These are phyloP conservation scores for Thaleichthys pacificus DNA, from an alignment of 2,797 vertebrate species.

Conservation along the genomic window DNA sequence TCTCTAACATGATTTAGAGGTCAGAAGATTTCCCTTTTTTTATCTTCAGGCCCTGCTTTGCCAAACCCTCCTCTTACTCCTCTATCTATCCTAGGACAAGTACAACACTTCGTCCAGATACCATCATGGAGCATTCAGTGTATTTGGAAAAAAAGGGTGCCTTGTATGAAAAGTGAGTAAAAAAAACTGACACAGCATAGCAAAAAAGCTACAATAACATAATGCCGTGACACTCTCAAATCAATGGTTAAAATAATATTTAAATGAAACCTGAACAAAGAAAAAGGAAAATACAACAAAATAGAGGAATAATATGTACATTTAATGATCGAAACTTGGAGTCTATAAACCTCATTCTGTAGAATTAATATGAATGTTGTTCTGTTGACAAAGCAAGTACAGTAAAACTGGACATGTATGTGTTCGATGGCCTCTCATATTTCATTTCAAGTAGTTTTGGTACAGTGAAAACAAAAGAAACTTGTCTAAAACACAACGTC, in stretches of 20 bases:
- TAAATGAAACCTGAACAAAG: constrained; percentile 58
- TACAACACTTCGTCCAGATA: constrained; percentile 64
- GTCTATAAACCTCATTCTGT: constrained; percentile 55
- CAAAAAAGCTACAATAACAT: constrained; percentile 41
- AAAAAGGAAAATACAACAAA: constrained; percentile 39
- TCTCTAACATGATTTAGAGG: constrained; percentile 55
- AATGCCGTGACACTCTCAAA: constrained; percentile 45
- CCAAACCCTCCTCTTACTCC: constrained; percentile 25
- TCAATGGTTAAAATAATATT: constrained; percentile 53
- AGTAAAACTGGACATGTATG: constrained; percentile 71
- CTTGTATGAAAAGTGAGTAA: constrained; percentile 14
- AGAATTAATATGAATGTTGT: constrained; percentile 50
- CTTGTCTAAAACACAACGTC: constrained; percentile 47
- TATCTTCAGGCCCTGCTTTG: constrained; percentile 21
- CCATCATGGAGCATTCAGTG: constrained; percentile 63
- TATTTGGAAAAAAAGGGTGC: constrained; percentile 57
- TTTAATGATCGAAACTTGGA: constrained; percentile 38
- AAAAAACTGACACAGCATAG: constrained; percentile 41
- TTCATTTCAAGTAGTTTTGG: constrained; percentile 80
- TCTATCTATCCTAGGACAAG: constrained; percentile 41
- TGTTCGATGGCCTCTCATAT: constrained; percentile 76
- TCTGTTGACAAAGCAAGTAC: constrained; percentile 63
- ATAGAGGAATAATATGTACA: constrained; percentile 27
- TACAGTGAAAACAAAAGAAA: constrained; percentile 71
- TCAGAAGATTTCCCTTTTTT: constrained; percentile 57